These are phyloP conservation scores for Bilobella aurantiaca DNA, from an alignment of 1,140 invertebrate species.

Conservation along the genomic window DNA sequence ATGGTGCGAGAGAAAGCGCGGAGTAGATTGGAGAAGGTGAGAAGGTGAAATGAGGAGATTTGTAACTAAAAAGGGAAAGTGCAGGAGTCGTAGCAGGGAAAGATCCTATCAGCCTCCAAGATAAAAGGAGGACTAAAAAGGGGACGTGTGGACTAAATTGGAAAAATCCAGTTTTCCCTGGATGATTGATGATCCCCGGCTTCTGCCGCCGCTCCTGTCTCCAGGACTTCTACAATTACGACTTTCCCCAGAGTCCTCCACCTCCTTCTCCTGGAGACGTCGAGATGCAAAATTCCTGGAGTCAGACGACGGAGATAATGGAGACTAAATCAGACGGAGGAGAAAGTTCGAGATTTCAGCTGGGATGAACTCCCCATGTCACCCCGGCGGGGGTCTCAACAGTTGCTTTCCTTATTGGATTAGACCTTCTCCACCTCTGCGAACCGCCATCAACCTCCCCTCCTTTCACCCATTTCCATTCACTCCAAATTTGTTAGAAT, in stretches of 20 bases:
- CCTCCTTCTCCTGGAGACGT: no score
- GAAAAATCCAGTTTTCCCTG: constrained; percentile 5
- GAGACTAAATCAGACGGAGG: not conserved
- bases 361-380: not conserved
- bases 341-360: not conserved
- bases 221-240: not conserved
- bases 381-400: not conserved
- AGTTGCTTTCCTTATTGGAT: constrained; percentile 6
- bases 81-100: not conserved
- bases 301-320: not conserved
- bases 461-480: not conserved
- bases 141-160: constrained; percentile 6
- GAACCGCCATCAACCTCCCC: not conserved
- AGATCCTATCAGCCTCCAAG: not conserved
- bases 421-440: not conserved
- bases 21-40: not conserved
- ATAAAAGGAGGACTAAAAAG: not conserved
- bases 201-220: not conserved
- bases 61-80: not conserved
- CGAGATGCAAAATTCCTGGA: constrained; percentile 3
- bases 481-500: not conserved
- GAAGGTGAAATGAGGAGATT: not conserved
- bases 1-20: not conserved
- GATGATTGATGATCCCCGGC: constrained; percentile 4
- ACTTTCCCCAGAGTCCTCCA: not conserved